Evolutionary conservation across 1,140 invertebrate species (phyloP).

Genomic region (Anagrus nilaparvatae): DNA sequence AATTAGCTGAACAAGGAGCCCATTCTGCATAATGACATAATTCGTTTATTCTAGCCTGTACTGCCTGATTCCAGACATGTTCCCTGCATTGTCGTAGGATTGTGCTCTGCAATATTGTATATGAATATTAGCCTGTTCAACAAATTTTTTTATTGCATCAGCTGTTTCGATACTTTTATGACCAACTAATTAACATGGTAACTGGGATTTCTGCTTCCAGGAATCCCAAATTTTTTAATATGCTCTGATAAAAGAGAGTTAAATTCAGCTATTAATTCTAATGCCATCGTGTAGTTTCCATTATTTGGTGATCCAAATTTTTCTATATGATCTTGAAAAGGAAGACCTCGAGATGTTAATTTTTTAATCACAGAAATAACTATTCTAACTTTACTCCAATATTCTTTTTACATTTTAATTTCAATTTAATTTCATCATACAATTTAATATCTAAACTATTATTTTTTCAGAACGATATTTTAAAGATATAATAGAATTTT

Average conservation of each 20-base stretch:
- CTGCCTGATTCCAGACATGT: conserved; percentile 25
- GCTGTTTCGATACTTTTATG: conserved; percentile 21
- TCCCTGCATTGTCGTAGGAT: conserved; percentile 25
- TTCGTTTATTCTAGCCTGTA: conserved; percentile 19
- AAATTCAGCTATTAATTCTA: conserved; percentile 29
- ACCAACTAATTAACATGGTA: conserved; percentile 24
- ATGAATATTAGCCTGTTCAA: too few species aligned
- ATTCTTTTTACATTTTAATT: too few species aligned
- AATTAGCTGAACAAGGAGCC: too few species aligned
- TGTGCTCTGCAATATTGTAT: conserved; percentile 22
- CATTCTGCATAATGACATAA: conserved; percentile 15
- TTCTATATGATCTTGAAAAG: conserved; percentile 23
- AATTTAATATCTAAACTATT: too few species aligned
- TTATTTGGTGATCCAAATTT: conserved; percentile 21
- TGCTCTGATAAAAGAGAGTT: conserved; percentile 30
- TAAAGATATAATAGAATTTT: too few species aligned
- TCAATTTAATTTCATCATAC: too few species aligned
- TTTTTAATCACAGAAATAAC: conserved; percentile 20
- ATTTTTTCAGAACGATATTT: too few species aligned
- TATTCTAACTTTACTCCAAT: conserved; percentile 21
- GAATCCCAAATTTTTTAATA: conserved; percentile 25
- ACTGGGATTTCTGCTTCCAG: conserved; percentile 21
- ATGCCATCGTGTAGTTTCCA: conserved; percentile 22
- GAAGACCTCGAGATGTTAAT: conserved; percentile 19
- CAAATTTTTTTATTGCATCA: too few species aligned